These are phyloP conservation scores for Myotis pilosus DNA, from an alignment of 2,797 vertebrate genomes.

Conservation along the genomic window DNA sequence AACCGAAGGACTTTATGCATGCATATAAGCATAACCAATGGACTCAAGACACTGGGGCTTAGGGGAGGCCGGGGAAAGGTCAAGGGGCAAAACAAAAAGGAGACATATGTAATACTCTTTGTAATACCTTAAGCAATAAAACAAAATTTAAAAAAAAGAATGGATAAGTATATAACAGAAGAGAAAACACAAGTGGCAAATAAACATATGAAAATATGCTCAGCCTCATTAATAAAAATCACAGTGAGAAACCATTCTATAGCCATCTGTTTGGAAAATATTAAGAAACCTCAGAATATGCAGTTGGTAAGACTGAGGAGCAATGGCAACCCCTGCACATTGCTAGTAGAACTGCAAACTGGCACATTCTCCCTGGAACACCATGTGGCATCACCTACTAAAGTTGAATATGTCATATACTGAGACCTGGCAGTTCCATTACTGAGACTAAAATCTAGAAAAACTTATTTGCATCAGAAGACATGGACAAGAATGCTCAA, in stretches of 20 bases:
- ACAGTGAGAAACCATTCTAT: background rate
- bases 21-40: too few species aligned
- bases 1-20: too few species aligned
- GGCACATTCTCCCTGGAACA: background rate
- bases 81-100: too few species aligned
- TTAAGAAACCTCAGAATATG: background rate
- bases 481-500: background rate
- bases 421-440: background rate
- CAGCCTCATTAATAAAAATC: background rate
- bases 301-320: background rate
- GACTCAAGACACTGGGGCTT: too few species aligned
- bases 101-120: too few species aligned
- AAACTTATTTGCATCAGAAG: background rate
- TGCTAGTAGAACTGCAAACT: background rate
- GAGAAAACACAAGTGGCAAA: background rate
- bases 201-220: background rate
- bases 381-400: background rate
- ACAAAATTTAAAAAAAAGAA: background rate
- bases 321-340: background rate
- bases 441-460: background rate
- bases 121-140: too few species aligned
- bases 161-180: background rate
- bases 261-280: background rate
- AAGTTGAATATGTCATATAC: background rate
- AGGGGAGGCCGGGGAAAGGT: too few species aligned